phyloP scores from a whole-genome alignment of 1,140 invertebrate species.

The Oreohelix idahoensis region DNA sequence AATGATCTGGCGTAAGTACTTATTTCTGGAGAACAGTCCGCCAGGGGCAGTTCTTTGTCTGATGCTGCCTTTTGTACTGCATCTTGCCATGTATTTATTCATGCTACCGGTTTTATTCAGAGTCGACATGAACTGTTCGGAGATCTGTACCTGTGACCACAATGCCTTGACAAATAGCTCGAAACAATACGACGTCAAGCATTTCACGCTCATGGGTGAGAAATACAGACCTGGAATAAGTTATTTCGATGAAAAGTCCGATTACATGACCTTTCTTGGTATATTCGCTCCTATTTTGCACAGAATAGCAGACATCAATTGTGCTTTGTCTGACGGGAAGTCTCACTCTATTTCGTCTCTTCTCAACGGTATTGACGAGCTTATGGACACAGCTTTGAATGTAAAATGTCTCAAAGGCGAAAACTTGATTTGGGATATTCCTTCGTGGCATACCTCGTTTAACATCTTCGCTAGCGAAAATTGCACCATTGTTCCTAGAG shows the following conservation, averaged over 20 bases:
- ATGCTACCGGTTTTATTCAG: background rate
- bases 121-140: conserved; percentile 11
- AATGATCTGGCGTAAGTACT: conserved; percentile 15
- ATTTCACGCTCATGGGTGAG: conserved; percentile 1
- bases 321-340: background rate
- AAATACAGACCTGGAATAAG: background rate
- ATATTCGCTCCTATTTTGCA: background rate
- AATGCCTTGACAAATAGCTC: background rate
- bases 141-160: background rate
- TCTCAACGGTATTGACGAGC: conserved; percentile 14
- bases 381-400: background rate
- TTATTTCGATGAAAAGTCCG: background rate
- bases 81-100: background rate
- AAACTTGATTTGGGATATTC: conserved; percentile 28
- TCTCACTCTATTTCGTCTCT: background rate
- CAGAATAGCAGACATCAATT: background rate
- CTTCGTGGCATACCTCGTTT: conserved; percentile 23
- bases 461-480: conserved; percentile 21
- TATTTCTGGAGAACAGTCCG: background rate
- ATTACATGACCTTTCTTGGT: conserved; percentile 15
- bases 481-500: background rate
- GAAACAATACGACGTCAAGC: conserved; percentile 2
- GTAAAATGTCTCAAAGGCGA: background rate
- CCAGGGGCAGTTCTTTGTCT: background rate
- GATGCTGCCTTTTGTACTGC: background rate